These are phyloP conservation scores for Rhagonycha lutea DNA, from an alignment of 2,888 invertebrate genomes.

Conservation along the genomic window DNA sequence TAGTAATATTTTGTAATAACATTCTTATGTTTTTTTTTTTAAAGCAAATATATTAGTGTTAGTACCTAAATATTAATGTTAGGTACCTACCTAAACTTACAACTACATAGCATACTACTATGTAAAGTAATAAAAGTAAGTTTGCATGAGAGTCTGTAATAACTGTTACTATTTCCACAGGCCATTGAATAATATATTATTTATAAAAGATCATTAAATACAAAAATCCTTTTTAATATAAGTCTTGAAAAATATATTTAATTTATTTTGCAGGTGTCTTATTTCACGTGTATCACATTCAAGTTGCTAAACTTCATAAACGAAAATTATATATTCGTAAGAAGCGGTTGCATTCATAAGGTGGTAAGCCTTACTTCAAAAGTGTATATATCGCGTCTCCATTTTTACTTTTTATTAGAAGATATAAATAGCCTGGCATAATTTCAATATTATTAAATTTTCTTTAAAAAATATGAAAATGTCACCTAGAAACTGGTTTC, in stretches of 20 bases:
- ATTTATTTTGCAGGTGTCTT: not conserved
- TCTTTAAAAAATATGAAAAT: not conserved
- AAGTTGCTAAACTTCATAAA: constrained; percentile 34
- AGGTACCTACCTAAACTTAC: not conserved
- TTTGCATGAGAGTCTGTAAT: not conserved
- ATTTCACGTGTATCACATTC: constrained; percentile 10
- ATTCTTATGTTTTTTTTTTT: no score
- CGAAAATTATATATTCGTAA: constrained; percentile 47
- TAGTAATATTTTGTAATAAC: no score
- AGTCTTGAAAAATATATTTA: not conserved
- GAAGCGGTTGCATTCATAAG: constrained; percentile 44
- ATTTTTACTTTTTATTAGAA: constrained; percentile 6
- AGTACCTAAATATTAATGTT: no score
- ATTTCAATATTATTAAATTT: not conserved
- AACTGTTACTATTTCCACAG: not conserved
- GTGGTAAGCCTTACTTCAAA: constrained; percentile 32
- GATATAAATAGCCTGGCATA: not conserved
- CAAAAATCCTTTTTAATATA: not conserved
- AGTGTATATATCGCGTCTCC: constrained; percentile 36
- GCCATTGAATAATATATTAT: not conserved
- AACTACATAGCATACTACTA: not conserved
- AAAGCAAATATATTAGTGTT: not conserved
- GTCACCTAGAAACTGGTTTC: not conserved
- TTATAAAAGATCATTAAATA: not conserved
- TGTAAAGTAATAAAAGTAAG: not conserved